A percentile compares a stretch with the other conserved stretches of the same genome.
Evolutionary conservation across 1,140 invertebrate species (phyloP).

Genomic region (Formica selysi): DNA sequence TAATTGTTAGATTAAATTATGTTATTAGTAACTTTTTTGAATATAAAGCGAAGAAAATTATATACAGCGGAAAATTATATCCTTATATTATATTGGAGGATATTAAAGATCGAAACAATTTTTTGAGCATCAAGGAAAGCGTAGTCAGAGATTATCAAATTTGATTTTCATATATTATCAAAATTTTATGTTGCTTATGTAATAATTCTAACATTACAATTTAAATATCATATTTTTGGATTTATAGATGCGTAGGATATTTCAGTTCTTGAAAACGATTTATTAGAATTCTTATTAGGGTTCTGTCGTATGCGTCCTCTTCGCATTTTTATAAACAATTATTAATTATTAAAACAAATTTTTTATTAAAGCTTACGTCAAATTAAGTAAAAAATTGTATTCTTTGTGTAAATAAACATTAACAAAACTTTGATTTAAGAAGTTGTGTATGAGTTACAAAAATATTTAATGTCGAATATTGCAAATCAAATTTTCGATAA

Average conservation of each 20-base stretch:
- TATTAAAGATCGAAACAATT: not conserved
- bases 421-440: not conserved
- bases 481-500: not conserved
- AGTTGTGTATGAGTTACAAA: not conserved
- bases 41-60: not conserved
- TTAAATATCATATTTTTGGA: no score
- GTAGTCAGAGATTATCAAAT: not conserved
- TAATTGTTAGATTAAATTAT: not conserved
- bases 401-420: not conserved
- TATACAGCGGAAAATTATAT: constrained; percentile 1
- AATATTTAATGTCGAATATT: not conserved
- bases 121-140: not conserved
- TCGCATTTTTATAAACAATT: not conserved
- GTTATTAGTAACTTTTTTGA: not conserved
- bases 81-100: no score
- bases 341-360: no score
- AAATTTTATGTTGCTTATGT: not conserved
- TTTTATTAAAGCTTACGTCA: not conserved
- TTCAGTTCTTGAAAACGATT: not conserved
- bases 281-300: not conserved
- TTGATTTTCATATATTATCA: not conserved
- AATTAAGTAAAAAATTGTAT: not conserved
- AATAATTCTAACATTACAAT: not conserved
- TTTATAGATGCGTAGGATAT: not conserved
- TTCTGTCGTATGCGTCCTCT: not conserved